Conservation (phyloP, 1,140 invertebrate genomes). For the Apis laboriosa region DNA sequence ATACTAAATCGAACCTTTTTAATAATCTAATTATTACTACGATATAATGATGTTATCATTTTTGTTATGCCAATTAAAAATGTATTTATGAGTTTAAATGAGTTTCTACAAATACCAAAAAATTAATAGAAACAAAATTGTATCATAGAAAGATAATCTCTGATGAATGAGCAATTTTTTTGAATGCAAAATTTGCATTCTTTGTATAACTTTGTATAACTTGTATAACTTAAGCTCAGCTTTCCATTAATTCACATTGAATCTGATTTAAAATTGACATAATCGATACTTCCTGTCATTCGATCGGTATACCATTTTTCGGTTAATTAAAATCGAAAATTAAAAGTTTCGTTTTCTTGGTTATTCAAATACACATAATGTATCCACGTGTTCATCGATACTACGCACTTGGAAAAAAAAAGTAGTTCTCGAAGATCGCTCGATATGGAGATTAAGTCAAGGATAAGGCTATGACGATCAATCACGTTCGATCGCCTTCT, state of each 20-base stretch:
- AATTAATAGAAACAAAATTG: slow-evolving; percentile 27
- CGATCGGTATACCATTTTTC: neutral
- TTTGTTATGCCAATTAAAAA: slow-evolving; percentile 4
- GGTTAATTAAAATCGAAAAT: neutral
- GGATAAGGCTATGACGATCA: slow-evolving; percentile 45
- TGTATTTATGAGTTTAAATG: neutral
- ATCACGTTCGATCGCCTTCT: slow-evolving; percentile 49
- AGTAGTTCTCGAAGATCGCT: slow-evolving; percentile 27
- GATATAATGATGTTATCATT: slow-evolving; percentile 1
- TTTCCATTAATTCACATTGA: neutral
- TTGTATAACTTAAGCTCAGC: neutral
- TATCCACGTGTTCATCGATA: slow-evolving; percentile 12
- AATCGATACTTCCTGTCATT: neutral
- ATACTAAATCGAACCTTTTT: neutral
- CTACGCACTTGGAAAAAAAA: slow-evolving; percentile 29
- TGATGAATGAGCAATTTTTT: slow-evolving; percentile 16
- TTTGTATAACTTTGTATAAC: neutral
- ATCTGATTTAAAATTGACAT: slow-evolving; percentile 10
- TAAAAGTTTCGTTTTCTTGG: neutral
- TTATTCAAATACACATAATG: too few relatives aligned
- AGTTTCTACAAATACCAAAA: neutral
- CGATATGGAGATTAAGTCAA: slow-evolving; percentile 59
- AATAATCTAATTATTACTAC: slow-evolving; percentile 6
- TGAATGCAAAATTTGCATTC: slow-evolving; percentile 3
- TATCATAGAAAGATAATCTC: slow-evolving; percentile 35